Evolutionary conservation across 2,888 invertebrate genomes (phyloP).

Genomic region (Gisinianus flammeolus): DNA sequence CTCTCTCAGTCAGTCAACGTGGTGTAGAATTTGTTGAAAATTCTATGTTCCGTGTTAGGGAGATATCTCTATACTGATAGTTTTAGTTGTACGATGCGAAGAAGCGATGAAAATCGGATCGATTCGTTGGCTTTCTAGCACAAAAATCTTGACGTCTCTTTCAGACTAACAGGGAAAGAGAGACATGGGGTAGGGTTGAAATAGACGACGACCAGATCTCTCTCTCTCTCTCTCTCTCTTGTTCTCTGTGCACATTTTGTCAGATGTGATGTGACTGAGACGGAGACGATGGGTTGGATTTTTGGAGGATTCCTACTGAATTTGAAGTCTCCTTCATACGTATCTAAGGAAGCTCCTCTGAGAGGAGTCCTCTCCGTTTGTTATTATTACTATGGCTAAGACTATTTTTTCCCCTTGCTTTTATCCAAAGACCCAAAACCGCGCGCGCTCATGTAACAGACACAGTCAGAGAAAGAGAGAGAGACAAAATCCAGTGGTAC

Average conservation of each 20-base stretch:
- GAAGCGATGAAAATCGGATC: conserved; percentile 37
- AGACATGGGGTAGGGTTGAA: neutral
- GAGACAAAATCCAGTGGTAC: too few species aligned
- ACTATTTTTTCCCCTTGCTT: too few species aligned
- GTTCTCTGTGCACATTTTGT: neutral
- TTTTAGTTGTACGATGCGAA: neutral
- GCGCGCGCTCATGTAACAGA: too few species aligned
- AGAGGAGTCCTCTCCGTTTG: neutral
- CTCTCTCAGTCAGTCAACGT: too few species aligned
- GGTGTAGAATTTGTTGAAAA: too few species aligned
- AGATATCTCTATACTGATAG: too few species aligned
- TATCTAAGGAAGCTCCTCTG: neutral
- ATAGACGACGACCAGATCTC: too few species aligned
- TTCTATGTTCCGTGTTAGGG: too few species aligned
- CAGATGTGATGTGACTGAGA: conserved; percentile 11
- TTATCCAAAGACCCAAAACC: too few species aligned
- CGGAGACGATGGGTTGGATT: conserved; percentile 20
- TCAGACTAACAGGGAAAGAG: neutral
- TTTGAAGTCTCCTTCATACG: neutral
- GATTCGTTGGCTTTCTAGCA: conserved; percentile 24
- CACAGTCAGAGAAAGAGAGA: too few species aligned
- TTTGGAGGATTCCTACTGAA: neutral
- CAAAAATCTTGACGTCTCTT: conserved; percentile 26
- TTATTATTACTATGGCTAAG: neutral
- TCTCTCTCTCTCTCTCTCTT: too few species aligned